These are phyloP conservation scores for Brachionus calyciflorus DNA, from an alignment of 1,140 invertebrate genomes.

Conservation along the genomic window DNA sequence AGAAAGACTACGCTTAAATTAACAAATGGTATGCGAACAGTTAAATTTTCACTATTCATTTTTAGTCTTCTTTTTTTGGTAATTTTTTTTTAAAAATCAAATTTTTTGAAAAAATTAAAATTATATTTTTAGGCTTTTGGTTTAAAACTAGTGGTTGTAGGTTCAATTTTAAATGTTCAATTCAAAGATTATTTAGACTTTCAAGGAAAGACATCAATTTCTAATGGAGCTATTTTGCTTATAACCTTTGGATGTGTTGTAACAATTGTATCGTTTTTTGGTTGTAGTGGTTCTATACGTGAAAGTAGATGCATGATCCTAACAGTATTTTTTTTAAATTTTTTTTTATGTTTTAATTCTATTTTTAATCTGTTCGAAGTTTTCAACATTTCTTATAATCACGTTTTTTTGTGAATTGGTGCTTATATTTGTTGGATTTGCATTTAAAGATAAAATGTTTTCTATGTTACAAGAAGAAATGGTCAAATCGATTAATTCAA, in stretches of 20 bases:
- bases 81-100: background rate
- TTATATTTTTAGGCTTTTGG: conserved; percentile 2
- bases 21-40: conserved; percentile 38
- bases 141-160: conserved; percentile 21
- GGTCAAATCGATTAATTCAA: conserved; percentile 45
- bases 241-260: conserved; percentile 6
- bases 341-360: background rate
- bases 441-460: conserved; percentile 33
- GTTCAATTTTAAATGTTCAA: conserved; percentile 42
- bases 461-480: conserved; percentile 34
- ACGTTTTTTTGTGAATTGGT: conserved; percentile 34
- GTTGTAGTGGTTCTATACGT: conserved; percentile 12
- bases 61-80: conserved; percentile 25
- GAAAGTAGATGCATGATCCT: conserved; percentile 46
- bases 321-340: background rate
- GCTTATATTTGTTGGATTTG: conserved; percentile 39
- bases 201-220: conserved; percentile 43
- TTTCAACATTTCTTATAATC: conserved; percentile 20
- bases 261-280: conserved; percentile 38
- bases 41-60: conserved; percentile 28
- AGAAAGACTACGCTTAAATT: conserved; percentile 3
- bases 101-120: background rate
- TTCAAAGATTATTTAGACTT: conserved; percentile 43
- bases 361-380: background rate
- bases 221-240: conserved; percentile 33